phyloP scores from a whole-genome alignment of 2,888 invertebrate genomes.

The Pheosia gnoma region DNA sequence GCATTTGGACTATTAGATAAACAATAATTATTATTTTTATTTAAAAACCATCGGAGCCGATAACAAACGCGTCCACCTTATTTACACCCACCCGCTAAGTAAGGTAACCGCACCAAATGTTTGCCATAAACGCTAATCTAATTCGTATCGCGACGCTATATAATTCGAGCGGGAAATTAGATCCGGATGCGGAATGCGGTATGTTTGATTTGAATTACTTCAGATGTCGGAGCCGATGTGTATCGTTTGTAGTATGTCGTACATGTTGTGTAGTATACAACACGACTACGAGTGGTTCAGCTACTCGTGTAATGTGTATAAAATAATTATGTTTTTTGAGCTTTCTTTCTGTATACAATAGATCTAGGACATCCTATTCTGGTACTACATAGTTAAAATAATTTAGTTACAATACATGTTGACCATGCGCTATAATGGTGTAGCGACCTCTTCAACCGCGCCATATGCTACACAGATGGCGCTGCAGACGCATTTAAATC shows the following conservation, averaged over 20 bases:
- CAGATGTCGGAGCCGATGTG: slow-evolving; percentile 40
- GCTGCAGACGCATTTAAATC: too few relatives aligned
- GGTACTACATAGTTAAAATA: too few relatives aligned
- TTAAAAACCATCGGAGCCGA: slow-evolving; percentile 7
- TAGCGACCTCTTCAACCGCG: too few relatives aligned
- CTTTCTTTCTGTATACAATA: too few relatives aligned
- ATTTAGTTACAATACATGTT: too few relatives aligned
- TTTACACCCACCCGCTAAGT: slow-evolving; percentile 29
- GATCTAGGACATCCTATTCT: too few relatives aligned
- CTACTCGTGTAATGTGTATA: background rate
- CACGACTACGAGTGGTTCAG: background rate
- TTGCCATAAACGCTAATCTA: slow-evolving; percentile 62
- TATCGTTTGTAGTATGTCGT: slow-evolving; percentile 21
- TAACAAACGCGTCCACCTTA: slow-evolving; percentile 24
- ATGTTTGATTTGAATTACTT: slow-evolving; percentile 71
- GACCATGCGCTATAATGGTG: too few relatives aligned
- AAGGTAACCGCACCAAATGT: slow-evolving; percentile 47
- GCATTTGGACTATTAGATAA: background rate
- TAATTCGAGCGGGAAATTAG: slow-evolving; percentile 72
- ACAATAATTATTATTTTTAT: background rate
- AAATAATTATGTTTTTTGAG: too few relatives aligned
- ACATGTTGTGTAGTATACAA: slow-evolving; percentile 17
- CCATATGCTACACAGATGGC: too few relatives aligned
- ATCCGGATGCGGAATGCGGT: slow-evolving; percentile 58
- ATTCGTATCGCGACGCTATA: slow-evolving; percentile 64